These are phyloP conservation scores for Cygnus buccinator DNA, from an alignment of 2,113 vertebrate genomes.

Conservation along the genomic window DNA sequence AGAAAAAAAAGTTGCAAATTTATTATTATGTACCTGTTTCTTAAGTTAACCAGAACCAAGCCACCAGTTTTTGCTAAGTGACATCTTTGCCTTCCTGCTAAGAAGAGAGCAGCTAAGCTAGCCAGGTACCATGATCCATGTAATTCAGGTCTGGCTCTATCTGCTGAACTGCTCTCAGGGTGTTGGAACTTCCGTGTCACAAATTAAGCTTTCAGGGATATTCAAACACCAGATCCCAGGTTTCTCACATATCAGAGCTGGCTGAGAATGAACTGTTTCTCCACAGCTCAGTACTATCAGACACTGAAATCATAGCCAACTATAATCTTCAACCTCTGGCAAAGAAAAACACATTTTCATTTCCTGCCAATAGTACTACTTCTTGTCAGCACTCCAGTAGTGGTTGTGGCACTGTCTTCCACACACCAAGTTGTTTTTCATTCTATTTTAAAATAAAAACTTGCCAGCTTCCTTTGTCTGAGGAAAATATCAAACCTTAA, in stretches of 20 bases:
- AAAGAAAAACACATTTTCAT: conserved; percentile 9
- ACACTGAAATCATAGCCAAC: conserved; percentile 6
- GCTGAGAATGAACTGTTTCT: conserved; percentile 35
- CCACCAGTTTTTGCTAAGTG: not conserved
- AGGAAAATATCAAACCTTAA: not conserved
- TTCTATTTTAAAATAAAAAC: conserved; percentile 19
- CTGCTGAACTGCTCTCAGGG: not conserved
- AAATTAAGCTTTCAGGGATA: conserved; percentile 15
- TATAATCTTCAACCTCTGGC: conserved; percentile 10
- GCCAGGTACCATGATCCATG: not conserved
- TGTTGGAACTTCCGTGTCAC: not conserved
- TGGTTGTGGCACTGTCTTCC: not conserved
- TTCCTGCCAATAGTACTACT: not conserved
- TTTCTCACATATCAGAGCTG: conserved; percentile 24
- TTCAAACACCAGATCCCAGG: not conserved
- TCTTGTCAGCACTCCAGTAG: not conserved
- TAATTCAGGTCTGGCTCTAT: not conserved
- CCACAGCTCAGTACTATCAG: conserved; percentile 15
- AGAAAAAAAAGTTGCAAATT: not conserved
- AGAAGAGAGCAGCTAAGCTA: not conserved
- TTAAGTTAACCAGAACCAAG: not conserved
- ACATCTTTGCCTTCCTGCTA: not conserved
- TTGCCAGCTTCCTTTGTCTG: not conserved
- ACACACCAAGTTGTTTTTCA: not conserved
- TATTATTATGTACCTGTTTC: not conserved